These are phyloP conservation scores for Ectobius pallidus DNA, from an alignment of 2,888 invertebrate species.

Conservation along the genomic window DNA sequence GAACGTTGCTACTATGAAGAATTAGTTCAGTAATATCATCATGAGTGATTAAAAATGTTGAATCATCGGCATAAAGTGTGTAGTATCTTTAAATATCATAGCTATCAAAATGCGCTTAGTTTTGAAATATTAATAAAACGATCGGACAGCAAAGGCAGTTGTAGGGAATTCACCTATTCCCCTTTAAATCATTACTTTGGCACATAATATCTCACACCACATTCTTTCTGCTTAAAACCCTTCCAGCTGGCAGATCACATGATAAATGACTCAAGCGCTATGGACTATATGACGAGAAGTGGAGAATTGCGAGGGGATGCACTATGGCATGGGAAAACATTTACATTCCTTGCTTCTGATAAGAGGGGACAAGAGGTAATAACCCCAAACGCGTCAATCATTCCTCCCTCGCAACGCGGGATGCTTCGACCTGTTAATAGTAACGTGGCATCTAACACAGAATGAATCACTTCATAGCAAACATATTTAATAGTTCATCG, in stretches of 20 bases:
- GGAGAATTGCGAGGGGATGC: neutral
- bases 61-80: too few relatives aligned
- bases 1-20: too few relatives aligned
- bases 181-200: too few relatives aligned
- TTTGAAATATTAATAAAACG: too few relatives aligned
- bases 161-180: too few relatives aligned
- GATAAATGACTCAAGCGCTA: conserved; percentile 16
- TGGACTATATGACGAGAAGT: neutral
- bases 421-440: neutral
- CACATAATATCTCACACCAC: conserved; percentile 14
- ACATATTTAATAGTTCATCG: too few relatives aligned
- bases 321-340: neutral
- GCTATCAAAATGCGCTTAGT: too few relatives aligned
- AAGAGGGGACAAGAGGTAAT: conserved; percentile 9
- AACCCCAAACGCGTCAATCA: conserved; percentile 19
- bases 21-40: too few relatives aligned
- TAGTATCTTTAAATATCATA: too few relatives aligned
- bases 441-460: neutral
- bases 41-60: too few relatives aligned
- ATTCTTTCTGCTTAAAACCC: conserved; percentile 11
- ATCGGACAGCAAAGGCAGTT: too few relatives aligned
- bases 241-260: conserved; percentile 26
- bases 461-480: too few relatives aligned
- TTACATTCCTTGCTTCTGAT: conserved; percentile 15
- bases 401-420: neutral